phyloP scores from a whole-genome alignment of 2,888 invertebrate genomes.

The Fragum fragum region DNA sequence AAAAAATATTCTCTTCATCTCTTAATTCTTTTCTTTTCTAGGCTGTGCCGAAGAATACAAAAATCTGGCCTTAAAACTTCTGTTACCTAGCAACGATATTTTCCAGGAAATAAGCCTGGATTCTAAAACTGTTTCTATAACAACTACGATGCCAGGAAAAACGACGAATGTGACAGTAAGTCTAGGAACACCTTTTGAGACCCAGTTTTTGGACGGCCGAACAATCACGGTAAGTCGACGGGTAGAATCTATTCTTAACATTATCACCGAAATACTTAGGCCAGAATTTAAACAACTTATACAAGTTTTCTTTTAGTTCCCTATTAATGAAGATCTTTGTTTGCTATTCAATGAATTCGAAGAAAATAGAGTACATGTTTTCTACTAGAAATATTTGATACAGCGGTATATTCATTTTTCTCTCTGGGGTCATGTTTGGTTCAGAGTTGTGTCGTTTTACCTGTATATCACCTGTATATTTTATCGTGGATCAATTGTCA shows the following conservation, averaged over 20 bases:
- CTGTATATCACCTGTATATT: too few species aligned
- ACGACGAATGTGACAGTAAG: constrained; percentile 56
- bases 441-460: too few species aligned
- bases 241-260: background rate
- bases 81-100: constrained; percentile 70
- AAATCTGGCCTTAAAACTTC: constrained; percentile 59
- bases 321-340: too few species aligned
- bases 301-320: too few species aligned
- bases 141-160: constrained; percentile 64
- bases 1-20: too few species aligned
- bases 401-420: too few species aligned
- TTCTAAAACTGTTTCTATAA: constrained; percentile 64
- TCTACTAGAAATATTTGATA: too few species aligned
- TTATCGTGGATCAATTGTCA: too few species aligned
- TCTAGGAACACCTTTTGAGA: constrained; percentile 57
- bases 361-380: too few species aligned
- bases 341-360: too few species aligned
- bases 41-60: constrained; percentile 59
- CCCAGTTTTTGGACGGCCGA: constrained; percentile 66
- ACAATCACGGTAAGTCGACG: constrained; percentile 59
- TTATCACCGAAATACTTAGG: background rate
- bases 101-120: constrained; percentile 67
- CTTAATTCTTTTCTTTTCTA: constrained; percentile 32
- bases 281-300: background rate
- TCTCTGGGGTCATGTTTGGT: too few species aligned